Percentiles rank a stretch among this genome's conserved stretches.
phyloP scores from a whole-genome alignment of 1,140 invertebrate genomes.

The Acromyrmex echinatior region DNA sequence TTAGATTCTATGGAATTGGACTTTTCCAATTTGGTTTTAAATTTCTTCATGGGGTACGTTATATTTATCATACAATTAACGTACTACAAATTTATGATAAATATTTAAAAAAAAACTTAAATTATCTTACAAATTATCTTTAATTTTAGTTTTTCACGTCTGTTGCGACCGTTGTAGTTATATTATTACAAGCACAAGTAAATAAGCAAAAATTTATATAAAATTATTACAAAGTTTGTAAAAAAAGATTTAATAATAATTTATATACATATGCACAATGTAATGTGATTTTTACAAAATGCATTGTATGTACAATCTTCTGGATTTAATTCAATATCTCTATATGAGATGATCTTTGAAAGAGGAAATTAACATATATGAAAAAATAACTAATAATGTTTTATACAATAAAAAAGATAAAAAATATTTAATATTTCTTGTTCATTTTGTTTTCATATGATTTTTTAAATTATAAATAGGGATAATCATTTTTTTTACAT shows the following conservation, averaged over 20 bases:
- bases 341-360: too few relatives aligned
- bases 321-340: too few relatives aligned
- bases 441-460: too few relatives aligned
- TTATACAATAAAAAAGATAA: too few relatives aligned
- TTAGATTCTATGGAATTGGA: slow-evolving; percentile 16
- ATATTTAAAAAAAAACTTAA: not conserved
- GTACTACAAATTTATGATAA: not conserved
- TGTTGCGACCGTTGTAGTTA: not conserved
- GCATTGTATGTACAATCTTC: too few relatives aligned
- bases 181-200: slow-evolving; percentile 1
- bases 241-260: not conserved
- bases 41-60: not conserved
- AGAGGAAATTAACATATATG: too few relatives aligned
- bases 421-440: too few relatives aligned
- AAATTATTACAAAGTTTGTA: not conserved
- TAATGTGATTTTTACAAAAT: too few relatives aligned
- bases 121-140: not conserved
- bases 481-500: too few relatives aligned
- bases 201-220: not conserved
- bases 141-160: slow-evolving; percentile 6
- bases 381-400: too few relatives aligned
- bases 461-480: too few relatives aligned
- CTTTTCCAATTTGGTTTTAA: slow-evolving; percentile 23
- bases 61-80: not conserved
- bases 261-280: not conserved